phyloP scores from a whole-genome alignment of 2,113 vertebrate genomes.

The Propithecus coquereli region DNA sequence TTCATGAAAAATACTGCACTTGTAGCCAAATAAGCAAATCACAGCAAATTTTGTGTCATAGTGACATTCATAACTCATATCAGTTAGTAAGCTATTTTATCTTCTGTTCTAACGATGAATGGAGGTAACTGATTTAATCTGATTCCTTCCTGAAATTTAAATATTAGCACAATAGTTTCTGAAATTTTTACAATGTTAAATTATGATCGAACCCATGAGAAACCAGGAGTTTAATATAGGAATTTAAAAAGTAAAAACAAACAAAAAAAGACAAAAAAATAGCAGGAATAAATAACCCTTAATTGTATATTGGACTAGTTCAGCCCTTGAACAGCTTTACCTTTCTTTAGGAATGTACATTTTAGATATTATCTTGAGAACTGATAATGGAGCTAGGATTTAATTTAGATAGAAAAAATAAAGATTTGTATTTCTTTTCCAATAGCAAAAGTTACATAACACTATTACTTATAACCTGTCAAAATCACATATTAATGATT shows the following conservation, averaged over 20 bases:
- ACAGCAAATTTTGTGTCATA: constrained; percentile 79
- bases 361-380: constrained; percentile 59
- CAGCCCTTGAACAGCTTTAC: constrained; percentile 74
- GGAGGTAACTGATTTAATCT: constrained; percentile 68
- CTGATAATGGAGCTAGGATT: constrained; percentile 61
- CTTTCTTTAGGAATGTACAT: constrained; percentile 71
- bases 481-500: constrained; percentile 75
- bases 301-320: constrained; percentile 71
- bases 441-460: constrained; percentile 74
- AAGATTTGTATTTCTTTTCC: constrained; percentile 80
- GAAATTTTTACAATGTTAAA: constrained; percentile 71
- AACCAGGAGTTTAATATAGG: constrained; percentile 57
- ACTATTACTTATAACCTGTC: constrained; percentile 77
- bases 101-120: constrained; percentile 73
- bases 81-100: constrained; percentile 90
- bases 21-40: constrained; percentile 80
- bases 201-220: constrained; percentile 70
- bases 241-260: constrained; percentile 4
- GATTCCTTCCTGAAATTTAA: constrained; percentile 77
- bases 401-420: constrained; percentile 66
- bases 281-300: constrained; percentile 59
- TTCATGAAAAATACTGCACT: constrained; percentile 77
- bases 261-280: neutral
- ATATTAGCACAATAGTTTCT: constrained; percentile 76
- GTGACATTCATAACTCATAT: constrained; percentile 80